Percentiles rank a stretch among this genome's conserved stretches.
Evolutionary conservation across 2,797 vertebrate species (phyloP).

Genomic region (Loriculus beryllinus): DNA sequence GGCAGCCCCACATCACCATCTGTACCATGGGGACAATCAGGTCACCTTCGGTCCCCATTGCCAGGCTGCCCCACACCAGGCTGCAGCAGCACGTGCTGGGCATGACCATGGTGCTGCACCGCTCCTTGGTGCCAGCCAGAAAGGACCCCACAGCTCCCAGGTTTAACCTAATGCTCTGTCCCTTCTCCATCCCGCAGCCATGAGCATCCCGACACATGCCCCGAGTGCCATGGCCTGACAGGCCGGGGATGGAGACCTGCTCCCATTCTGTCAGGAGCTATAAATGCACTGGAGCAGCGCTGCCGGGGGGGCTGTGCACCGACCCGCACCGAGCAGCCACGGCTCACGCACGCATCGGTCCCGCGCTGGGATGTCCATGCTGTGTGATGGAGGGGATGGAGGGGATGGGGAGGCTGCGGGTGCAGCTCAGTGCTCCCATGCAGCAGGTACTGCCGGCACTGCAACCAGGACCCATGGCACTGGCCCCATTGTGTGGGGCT

Average conservation of each 20-base stretch:
- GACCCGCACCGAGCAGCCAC: rapidly evolving
- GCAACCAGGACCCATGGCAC: rapidly evolving
- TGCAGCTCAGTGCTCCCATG: not conserved
- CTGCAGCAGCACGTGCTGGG: not conserved
- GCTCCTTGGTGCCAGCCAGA: rapidly evolving
- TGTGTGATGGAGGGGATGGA: rapidly evolving
- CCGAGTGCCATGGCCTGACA: not conserved
- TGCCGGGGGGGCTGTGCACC: not conserved
- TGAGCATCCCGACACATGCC: rapidly evolving
- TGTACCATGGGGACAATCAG: not conserved
- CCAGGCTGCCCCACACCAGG: not conserved
- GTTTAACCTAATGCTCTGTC: rapidly evolving
- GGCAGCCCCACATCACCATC: not conserved
- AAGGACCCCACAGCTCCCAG: rapidly evolving
- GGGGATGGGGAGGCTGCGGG: not conserved
- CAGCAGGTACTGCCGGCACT: not conserved
- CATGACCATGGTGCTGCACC: rapidly evolving
- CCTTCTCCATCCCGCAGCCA: not conserved
- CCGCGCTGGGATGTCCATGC: rapidly evolving
- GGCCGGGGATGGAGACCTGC: conserved; percentile 13
- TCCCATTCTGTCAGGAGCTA: conserved; percentile 55
- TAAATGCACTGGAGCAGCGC: conserved; percentile 16
- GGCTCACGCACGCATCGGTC: rapidly evolving
- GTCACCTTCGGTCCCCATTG: not conserved
- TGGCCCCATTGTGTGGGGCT: rapidly evolving